Base-by-base conservation (phyloP, 1,140 invertebrate genomes). In the Neodiprion virginianus region DNA sequence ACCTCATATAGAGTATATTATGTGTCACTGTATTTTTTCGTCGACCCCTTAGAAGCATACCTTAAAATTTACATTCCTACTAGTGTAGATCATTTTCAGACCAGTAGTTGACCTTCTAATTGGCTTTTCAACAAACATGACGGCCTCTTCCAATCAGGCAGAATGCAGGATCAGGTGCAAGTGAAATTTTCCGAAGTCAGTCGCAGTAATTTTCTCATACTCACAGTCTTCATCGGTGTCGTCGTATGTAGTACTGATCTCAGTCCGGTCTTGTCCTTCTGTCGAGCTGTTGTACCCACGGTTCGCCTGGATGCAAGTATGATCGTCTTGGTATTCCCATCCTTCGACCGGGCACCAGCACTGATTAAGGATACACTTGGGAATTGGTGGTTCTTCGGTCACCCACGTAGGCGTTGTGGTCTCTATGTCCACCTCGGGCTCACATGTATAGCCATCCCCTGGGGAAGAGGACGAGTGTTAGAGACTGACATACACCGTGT, bases 391-490 rank as follows among this genome's bases (percentile, higher is more conserved):
- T 79, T 78, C 81, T 76, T 74, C 82, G 28, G 77, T 72, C n/a
- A 76, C 75, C 74, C 81, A 79, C 7, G 82, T 84, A 74, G 83
- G 86, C 28, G 84, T 76, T 21, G 86, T 86, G 72, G 89, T 88
- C 48, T 84, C 86, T 21, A 76, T 74, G 73, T 89, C 82, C 28
- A 77, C 71, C 75, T 84, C 82, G 40, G 85, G 81, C 48, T 80
- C 80, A 80, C 93, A 94, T 48, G 84, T 87, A 78, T 91, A 92
- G 1, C 95, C 95, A 86, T 95, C 92, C 9, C 94, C 95, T 88
- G 72, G 69, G 78, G 76, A 40, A 40, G 28, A 40, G 28, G 28
- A 40, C 28, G 28, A 40, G 28, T 5, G 5, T 40, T 40, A 40
- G 28, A 40, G 2, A 40, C 5, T 1, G 28, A 40, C 28, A 3